phyloP scores from a whole-genome alignment of 1,140 invertebrate species.

The Formica selysi region DNA sequence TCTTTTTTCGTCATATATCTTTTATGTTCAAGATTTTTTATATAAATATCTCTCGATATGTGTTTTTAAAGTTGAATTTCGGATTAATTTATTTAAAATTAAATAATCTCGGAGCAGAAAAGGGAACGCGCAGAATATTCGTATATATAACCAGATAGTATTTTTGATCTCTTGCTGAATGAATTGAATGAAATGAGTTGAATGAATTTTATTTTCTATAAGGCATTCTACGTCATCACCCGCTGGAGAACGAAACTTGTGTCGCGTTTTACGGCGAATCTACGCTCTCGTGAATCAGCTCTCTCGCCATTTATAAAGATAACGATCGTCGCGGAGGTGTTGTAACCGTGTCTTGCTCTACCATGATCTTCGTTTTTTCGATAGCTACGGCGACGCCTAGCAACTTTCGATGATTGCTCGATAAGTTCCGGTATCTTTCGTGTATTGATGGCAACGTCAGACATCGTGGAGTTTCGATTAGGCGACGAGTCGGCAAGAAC shows the following conservation, averaged over 20 bases:
- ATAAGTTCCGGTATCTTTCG: slow-evolving; percentile 58
- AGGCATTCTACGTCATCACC: neutral
- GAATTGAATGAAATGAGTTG: too few species aligned
- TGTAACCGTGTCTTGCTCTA: slow-evolving; percentile 63
- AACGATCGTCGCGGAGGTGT: slow-evolving; percentile 76
- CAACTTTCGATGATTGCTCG: slow-evolving; percentile 43
- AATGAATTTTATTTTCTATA: neutral
- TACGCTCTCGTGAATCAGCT: slow-evolving; percentile 42
- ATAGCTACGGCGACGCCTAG: neutral
- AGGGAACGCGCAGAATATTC: neutral
- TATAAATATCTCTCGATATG: neutral
- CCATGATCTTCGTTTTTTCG: slow-evolving; percentile 52
- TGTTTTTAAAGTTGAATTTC: neutral
- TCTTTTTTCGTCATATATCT: neutral
- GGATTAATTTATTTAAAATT: neutral
- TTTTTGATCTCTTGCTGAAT: neutral
- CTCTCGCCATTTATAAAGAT: slow-evolving; percentile 76
- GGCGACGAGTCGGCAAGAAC: slow-evolving; percentile 32
- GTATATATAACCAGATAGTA: neutral
- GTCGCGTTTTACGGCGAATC: slow-evolving; percentile 26
- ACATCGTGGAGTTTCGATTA: slow-evolving; percentile 43
- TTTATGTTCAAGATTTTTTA: neutral
- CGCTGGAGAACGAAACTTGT: slow-evolving; percentile 1
- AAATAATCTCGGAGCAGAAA: neutral
- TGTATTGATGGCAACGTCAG: slow-evolving; percentile 34